Percentiles rank a stretch among this genome's conserved stretches.
phyloP scores from a whole-genome alignment of 2,797 vertebrate species.

The Glossophaga mutica region DNA sequence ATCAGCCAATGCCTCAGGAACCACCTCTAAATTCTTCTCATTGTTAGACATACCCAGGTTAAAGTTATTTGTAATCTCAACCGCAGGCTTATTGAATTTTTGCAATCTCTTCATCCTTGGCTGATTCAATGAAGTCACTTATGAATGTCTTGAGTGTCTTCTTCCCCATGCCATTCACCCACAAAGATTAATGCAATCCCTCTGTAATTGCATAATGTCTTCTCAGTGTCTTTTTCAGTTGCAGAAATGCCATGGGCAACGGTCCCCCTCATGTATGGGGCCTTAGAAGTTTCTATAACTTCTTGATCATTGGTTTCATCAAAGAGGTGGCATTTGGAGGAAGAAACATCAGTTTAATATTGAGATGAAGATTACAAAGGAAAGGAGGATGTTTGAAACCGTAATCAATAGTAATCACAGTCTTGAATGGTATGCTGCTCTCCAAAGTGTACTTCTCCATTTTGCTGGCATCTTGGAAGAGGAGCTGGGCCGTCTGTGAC shows the following conservation, averaged over 20 bases:
- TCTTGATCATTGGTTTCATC: not conserved
- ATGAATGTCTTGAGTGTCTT: not conserved
- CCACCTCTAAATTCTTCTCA: not conserved
- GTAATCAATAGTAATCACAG: not conserved
- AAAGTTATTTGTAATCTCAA: not conserved
- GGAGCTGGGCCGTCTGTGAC: not conserved
- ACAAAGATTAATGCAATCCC: not conserved
- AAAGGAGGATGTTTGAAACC: not conserved
- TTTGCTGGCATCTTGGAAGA: not conserved
- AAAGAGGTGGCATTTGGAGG: not conserved
- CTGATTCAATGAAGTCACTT: not conserved
- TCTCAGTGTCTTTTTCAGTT: not conserved
- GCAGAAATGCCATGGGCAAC: not conserved
- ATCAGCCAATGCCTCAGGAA: not conserved
- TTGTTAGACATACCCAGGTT: not conserved
- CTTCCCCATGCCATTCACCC: not conserved
- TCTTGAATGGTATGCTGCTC: not conserved
- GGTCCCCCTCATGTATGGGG: not conserved
- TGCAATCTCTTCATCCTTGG: not conserved
- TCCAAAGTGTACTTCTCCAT: not conserved
- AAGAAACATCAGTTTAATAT: not conserved
- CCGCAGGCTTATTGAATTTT: not conserved
- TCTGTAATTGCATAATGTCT: not conserved
- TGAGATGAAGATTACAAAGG: not conserved
- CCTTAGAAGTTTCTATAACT: not conserved